Percentiles rank a stretch among this genome's conserved stretches.
phyloP scores from a whole-genome alignment of 2,888 invertebrate genomes.

The Parascotia fuliginaria region DNA sequence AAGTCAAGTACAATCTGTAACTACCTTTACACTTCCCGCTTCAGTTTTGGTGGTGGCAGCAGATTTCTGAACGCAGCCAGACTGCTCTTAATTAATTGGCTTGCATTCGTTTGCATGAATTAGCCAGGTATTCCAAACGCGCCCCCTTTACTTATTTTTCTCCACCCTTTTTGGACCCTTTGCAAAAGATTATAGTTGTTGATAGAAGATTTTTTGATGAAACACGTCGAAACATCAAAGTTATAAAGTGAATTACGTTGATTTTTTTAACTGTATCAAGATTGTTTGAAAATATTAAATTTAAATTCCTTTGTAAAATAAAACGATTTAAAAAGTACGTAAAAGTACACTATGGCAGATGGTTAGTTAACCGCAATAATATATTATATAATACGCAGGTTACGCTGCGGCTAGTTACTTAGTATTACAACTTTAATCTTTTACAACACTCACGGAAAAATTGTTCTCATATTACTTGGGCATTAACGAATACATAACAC shows the following conservation, averaged over 20 bases:
- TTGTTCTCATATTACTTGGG: no score
- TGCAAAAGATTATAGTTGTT: conserved; percentile 36
- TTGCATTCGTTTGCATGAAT: conserved; percentile 85
- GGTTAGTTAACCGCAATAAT: no score
- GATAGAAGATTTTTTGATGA: conserved; percentile 36
- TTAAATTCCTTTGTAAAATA: no score
- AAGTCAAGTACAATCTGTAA: conserved; percentile 31
- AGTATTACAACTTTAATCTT: no score
- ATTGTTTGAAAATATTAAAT: no score
- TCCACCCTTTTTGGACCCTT: conserved; percentile 36
- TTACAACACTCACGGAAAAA: no score
- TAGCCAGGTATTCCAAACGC: conserved; percentile 72
- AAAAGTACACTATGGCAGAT: no score
- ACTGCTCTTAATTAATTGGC: conserved; percentile 82
- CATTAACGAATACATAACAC: no score
- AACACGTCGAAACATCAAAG: neutral
- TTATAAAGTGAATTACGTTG: neutral
- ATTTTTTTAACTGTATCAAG: neutral
- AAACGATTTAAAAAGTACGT: no score
- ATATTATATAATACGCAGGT: no score
- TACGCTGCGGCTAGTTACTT: no score
- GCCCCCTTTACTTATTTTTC: conserved; percentile 49
- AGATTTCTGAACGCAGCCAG: conserved; percentile 71
- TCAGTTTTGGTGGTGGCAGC: conserved; percentile 67
- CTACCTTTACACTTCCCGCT: conserved; percentile 28